These are phyloP conservation scores for Pseudomugil tenellus DNA, from an alignment of 2,797 vertebrate genomes.

Conservation along the genomic window DNA sequence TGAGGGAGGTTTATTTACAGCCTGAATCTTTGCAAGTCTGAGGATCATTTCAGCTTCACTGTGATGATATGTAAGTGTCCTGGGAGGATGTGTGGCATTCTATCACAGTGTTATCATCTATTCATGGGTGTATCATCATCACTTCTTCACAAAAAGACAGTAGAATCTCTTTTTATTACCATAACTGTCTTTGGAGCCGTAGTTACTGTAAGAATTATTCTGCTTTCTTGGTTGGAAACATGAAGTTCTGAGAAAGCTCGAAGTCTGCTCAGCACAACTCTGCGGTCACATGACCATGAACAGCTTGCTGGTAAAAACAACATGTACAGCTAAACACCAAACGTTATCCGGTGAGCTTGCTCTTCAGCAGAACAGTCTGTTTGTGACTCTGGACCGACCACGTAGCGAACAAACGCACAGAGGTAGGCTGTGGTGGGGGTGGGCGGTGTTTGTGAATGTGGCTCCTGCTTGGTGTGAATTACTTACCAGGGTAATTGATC, in stretches of 20 bases:
- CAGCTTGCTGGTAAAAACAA: no score
- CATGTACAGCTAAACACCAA: no score
- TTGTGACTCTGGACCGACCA: constrained; percentile 58
- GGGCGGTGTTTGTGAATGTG: constrained; percentile 49
- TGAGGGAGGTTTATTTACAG: constrained; percentile 70
- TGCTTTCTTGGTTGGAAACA: no score
- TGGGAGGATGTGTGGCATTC: constrained; percentile 29
- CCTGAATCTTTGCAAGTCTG: constrained; percentile 40
- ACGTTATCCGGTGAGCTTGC: no score
- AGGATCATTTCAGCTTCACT: constrained; percentile 52
- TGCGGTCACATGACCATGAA: no score
- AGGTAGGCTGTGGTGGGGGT: constrained; percentile 40
- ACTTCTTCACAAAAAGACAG: no score
- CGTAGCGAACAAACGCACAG: constrained; percentile 39
- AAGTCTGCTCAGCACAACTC: no score
- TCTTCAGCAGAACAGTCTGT: no score
- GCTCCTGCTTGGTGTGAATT: constrained; percentile 60
- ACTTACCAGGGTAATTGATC: constrained; percentile 70
- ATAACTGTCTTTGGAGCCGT: no score
- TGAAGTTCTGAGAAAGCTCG: no score
- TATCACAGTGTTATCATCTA: constrained; percentile 7
- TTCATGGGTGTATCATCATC: neutral
- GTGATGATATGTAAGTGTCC: constrained; percentile 55
- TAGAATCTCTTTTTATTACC: no score
- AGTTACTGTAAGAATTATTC: no score